A percentile compares a stretch with the other conserved stretches of the same genome.
phyloP scores from a whole-genome alignment of 2,888 invertebrate genomes.

The Salpingus planirostris region DNA sequence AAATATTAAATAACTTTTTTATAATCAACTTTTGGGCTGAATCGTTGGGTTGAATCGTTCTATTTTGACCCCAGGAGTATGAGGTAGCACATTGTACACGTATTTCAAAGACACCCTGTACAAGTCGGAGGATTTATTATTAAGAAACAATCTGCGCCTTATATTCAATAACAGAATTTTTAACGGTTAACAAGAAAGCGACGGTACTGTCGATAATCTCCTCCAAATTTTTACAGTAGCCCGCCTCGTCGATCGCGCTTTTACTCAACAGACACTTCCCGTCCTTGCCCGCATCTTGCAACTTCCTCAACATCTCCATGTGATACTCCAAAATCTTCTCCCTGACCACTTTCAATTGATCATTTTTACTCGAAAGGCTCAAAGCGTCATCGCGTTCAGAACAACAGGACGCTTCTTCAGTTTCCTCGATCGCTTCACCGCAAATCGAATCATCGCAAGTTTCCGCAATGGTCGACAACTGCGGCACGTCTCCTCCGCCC shows the following conservation, averaged over 20 bases:
- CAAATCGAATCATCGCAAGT: no score
- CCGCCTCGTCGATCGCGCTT: slow-evolving; percentile 84
- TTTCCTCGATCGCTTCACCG: no score
- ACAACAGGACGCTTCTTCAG: no score
- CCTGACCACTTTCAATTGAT: slow-evolving; percentile 34
- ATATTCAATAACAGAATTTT: slow-evolving; percentile 40
- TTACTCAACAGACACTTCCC: slow-evolving; percentile 62
- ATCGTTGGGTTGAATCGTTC: no score
- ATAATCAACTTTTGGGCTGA: no score
- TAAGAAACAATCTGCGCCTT: slow-evolving; percentile 9
- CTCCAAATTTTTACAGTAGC: slow-evolving; percentile 80
- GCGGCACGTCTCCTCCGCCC: slow-evolving; percentile 42
- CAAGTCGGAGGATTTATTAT: no score
- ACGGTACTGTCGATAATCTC: slow-evolving; percentile 70
- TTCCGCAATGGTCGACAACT: slow-evolving; percentile 16
- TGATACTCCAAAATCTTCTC: slow-evolving; percentile 86
- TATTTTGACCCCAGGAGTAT: no score
- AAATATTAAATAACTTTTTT: no score
- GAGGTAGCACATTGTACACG: no score
- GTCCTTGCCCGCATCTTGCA: slow-evolving; percentile 60
- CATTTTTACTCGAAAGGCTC: slow-evolving; percentile 5
- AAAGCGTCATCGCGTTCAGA: no score
- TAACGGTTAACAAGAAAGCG: slow-evolving; percentile 50
- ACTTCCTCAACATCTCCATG: slow-evolving; percentile 61
- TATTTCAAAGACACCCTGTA: no score